phyloP scores from a whole-genome alignment of 2,888 invertebrate genomes.

The Coenonympha glycerion region DNA sequence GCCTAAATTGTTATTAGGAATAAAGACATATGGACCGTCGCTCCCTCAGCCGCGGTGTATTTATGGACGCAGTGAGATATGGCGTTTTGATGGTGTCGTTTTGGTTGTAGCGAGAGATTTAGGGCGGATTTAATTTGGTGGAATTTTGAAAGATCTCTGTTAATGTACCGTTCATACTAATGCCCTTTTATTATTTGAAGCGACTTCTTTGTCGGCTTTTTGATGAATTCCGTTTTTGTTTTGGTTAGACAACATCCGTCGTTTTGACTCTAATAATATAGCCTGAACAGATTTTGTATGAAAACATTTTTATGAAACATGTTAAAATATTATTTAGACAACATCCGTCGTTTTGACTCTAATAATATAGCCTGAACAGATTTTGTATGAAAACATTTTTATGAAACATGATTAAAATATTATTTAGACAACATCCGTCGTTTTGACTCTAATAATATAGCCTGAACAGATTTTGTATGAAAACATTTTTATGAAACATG shows the following conservation, averaged over 20 bases:
- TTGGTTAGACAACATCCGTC: neutral
- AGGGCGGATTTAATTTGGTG: slow-evolving; percentile 18
- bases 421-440: too few relatives aligned
- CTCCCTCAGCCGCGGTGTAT: slow-evolving; percentile 36
- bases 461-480: too few relatives aligned
- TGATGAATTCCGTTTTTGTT: neutral
- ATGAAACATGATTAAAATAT: too few relatives aligned
- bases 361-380: too few relatives aligned
- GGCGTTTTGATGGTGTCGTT: slow-evolving; percentile 67
- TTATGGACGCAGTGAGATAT: slow-evolving; percentile 64
- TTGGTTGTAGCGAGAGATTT: slow-evolving; percentile 33
- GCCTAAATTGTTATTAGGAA: slow-evolving; percentile 75
- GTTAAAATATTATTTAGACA: too few relatives aligned
- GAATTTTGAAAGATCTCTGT: slow-evolving; percentile 16
- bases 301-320: too few relatives aligned
- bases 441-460: too few relatives aligned
- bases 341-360: too few relatives aligned
- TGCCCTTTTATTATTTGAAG: slow-evolving; percentile 8
- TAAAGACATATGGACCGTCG: slow-evolving; percentile 69
- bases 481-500: too few relatives aligned
- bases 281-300: neutral
- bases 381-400: too few relatives aligned
- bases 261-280: neutral
- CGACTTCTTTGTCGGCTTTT: slow-evolving; percentile 4
- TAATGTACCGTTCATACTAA: slow-evolving; percentile 7